phyloP scores from a whole-genome alignment of 1,140 invertebrate species.

The Trachymyrmex septentrionalis region DNA sequence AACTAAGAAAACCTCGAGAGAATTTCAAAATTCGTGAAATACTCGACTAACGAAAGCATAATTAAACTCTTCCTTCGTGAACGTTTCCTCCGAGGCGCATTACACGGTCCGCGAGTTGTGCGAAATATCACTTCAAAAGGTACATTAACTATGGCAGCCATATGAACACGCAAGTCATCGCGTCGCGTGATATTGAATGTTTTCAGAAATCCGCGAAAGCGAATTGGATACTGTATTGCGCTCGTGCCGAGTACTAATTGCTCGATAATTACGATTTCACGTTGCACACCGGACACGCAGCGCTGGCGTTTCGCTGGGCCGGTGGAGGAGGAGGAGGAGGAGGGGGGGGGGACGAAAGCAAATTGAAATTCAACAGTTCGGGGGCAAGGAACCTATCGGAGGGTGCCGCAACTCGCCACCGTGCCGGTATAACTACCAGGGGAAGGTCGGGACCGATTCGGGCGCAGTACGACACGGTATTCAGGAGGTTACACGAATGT shows the following conservation, averaged over 20 bases:
- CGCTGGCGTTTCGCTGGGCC: neutral
- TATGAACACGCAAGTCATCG: slow-evolving; percentile 1
- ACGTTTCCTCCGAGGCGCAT: neutral
- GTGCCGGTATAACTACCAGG: slow-evolving; percentile 31
- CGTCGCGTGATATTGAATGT: neutral
- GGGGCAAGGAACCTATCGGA: slow-evolving; percentile 46
- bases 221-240: slow-evolving; percentile 54
- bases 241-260: slow-evolving; percentile 58
- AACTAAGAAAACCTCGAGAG: neutral
- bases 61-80: slow-evolving; percentile 8
- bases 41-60: neutral
- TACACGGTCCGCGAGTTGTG: neutral
- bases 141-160: neutral
- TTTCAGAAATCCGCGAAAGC: slow-evolving; percentile 15
- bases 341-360: slow-evolving; percentile 27
- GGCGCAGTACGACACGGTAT: slow-evolving; percentile 27
- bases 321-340: neutral
- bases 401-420: neutral
- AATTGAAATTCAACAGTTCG: slow-evolving; percentile 73
- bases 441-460: neutral
- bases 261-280: slow-evolving; percentile 70
- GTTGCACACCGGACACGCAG: slow-evolving; percentile 59
- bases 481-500: slow-evolving; percentile 40
- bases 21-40: neutral
- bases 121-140: neutral